Evolutionary conservation across 2,888 invertebrate genomes (phyloP), one percentile per base, ranked within the genome.

Genomic region (Gari tellinella): DNA sequence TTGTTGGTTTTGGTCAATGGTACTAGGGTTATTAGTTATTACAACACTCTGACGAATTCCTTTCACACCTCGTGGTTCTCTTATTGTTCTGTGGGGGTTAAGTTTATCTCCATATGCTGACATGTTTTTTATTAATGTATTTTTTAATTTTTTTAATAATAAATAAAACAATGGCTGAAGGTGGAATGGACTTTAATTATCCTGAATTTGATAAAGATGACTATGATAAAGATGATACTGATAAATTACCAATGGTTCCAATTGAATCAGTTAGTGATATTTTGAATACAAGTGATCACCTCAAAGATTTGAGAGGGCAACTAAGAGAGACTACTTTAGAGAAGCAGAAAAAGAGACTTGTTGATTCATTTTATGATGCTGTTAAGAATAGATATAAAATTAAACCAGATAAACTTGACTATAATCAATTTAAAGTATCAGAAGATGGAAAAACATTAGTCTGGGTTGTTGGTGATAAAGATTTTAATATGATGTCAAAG

Each of bases 1-100:
- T 21, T 65, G 67, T 62, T 80, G 68, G 26, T 79, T 81, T n/a
- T 70, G 72, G 38, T 77, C 68, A 38, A 81, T 77, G n/a, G 72
- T 76, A 1, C 19, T 25, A 5, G 70, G 70, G 41, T 80, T 74
- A 19, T 73, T 73, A 15, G 74, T 80, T 12, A 64, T 53, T n/a
- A 73, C 58, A 10, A 72, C 69, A 53, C 69, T 62, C 52, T 40
- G 58, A 68, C 25, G 56, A 46, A 17, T 25, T 41, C 53, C 53
- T 53, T 53, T 53, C 17, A 53, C 53, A 26, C 53, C 53, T 53
- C 53, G 53, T 53, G 53, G 53, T 53, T 53, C 53, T 53, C 38
- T 53, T 31, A 17, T 43, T 19, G 4, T 43, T 43, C 43, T 43
- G 43, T 43, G 14, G 43, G 43, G 43, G 14, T 43, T 19, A 8